phyloP scores from a whole-genome alignment of 2,797 vertebrate genomes.

The Cirrhinus molitorella region DNA sequence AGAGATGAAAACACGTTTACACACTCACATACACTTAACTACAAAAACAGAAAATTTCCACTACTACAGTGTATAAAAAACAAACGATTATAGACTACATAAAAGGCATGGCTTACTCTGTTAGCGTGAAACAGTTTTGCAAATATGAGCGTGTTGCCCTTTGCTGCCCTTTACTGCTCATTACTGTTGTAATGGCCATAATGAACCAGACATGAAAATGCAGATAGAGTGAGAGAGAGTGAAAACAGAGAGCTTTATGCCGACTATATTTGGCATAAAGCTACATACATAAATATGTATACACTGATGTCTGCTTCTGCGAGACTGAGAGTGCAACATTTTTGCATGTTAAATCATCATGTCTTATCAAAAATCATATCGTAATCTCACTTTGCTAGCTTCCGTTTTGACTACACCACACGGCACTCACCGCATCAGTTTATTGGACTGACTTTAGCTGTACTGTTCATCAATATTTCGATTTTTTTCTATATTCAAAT shows the following conservation, averaged over 20 bases:
- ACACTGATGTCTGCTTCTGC: neutral
- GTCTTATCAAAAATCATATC: slow-evolving; percentile 37
- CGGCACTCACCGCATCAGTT: neutral
- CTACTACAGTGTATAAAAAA: slow-evolving; percentile 10
- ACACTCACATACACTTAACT: neutral
- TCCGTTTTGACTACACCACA: slow-evolving; percentile 9
- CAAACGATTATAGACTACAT: neutral
- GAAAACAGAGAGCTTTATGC: neutral
- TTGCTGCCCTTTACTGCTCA: slow-evolving; percentile 39
- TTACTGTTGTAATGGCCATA: slow-evolving; percentile 45
- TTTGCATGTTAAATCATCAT: slow-evolving; percentile 10
- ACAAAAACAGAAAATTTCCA: neutral
- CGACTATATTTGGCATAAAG: too few relatives aligned
- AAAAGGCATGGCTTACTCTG: neutral
- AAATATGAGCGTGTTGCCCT: slow-evolving; percentile 1
- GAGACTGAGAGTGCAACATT: slow-evolving; percentile 18
- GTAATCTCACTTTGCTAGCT: slow-evolving; percentile 14
- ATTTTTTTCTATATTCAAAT: neutral
- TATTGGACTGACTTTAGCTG: neutral
- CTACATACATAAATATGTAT: neutral
- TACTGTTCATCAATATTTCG: neutral
- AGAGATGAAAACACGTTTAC: neutral
- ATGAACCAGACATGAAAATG: slow-evolving; percentile 35
- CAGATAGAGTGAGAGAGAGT: neutral
- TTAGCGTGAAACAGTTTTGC: neutral